Conservation (phyloP, 2,113 vertebrate genomes). For the Muntiacus muntjak region DNA sequence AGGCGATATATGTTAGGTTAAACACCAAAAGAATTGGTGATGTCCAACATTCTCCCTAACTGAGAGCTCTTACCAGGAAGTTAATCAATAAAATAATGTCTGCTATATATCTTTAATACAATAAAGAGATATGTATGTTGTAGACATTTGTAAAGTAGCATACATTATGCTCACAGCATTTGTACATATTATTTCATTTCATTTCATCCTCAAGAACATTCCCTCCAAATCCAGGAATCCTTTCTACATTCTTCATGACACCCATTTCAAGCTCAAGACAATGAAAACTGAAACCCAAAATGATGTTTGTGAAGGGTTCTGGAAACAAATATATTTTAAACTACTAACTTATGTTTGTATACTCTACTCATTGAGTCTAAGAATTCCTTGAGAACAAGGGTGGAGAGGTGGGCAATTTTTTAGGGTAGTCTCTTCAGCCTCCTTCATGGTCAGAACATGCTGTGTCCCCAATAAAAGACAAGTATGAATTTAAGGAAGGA, state of each 20-base stretch:
- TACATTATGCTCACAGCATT: not conserved
- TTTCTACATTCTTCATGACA: not conserved
- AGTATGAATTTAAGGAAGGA: not conserved
- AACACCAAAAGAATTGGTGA: not conserved
- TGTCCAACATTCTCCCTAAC: not conserved
- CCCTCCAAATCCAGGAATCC: not conserved
- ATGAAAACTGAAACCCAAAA: not conserved
- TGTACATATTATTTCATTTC: not conserved
- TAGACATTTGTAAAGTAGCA: not conserved
- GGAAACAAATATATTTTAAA: not conserved
- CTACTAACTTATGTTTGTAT: not conserved
- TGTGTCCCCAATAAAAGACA: not conserved
- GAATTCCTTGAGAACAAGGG: not conserved
- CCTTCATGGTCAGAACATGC: rapidly evolving
- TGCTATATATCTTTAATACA: not conserved
- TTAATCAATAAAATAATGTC: not conserved
- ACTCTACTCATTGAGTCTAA: not conserved
- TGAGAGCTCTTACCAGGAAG: not conserved
- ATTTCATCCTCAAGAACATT: not conserved
- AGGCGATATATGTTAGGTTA: not conserved
- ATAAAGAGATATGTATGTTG: not conserved
- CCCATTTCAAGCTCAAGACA: not conserved
- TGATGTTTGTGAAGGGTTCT: not conserved
- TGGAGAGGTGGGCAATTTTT: not conserved
- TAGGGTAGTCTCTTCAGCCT: not conserved